A percentile compares a stretch with the other conserved stretches of the same genome.
Evolutionary conservation across 2,888 invertebrate genomes (phyloP).

Genomic region (Ophioninae sp.): DNA sequence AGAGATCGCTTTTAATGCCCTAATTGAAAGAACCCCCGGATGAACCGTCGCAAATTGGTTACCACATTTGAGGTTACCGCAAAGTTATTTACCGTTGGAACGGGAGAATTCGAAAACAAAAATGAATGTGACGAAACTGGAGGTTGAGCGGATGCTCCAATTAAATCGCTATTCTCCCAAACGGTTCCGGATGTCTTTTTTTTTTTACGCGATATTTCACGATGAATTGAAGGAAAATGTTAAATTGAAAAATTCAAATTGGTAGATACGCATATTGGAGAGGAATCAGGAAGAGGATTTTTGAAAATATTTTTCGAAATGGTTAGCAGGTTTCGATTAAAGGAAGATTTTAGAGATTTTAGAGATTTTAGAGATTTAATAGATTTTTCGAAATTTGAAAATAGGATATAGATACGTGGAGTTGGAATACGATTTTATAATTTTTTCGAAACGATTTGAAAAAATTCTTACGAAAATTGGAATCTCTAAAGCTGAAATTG

Average conservation of each 20-base stretch:
- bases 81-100: conserved; percentile 7
- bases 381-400: too few relatives aligned
- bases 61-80: conserved; percentile 27
- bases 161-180: conserved; percentile 1
- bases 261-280: too few relatives aligned
- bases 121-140: conserved; percentile 33
- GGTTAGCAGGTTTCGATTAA: too few relatives aligned
- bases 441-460: too few relatives aligned
- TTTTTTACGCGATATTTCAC: not conserved
- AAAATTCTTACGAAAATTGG: too few relatives aligned
- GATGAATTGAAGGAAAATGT: not conserved
- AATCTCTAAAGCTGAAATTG: too few relatives aligned
- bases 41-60: conserved; percentile 27
- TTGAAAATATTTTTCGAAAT: not conserved
- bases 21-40: conserved; percentile 62
- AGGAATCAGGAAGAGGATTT: too few relatives aligned
- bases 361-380: too few relatives aligned
- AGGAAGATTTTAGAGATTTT: too few relatives aligned
- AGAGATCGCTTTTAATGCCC: conserved; percentile 61
- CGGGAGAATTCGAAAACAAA: conserved; percentile 8
- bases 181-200: not conserved
- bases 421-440: too few relatives aligned
- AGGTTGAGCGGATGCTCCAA: not conserved
- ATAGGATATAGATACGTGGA: too few relatives aligned
- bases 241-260: not conserved